These are phyloP conservation scores for Dorcus hopei DNA, from an alignment of 2,888 invertebrate species.

Conservation along the genomic window DNA sequence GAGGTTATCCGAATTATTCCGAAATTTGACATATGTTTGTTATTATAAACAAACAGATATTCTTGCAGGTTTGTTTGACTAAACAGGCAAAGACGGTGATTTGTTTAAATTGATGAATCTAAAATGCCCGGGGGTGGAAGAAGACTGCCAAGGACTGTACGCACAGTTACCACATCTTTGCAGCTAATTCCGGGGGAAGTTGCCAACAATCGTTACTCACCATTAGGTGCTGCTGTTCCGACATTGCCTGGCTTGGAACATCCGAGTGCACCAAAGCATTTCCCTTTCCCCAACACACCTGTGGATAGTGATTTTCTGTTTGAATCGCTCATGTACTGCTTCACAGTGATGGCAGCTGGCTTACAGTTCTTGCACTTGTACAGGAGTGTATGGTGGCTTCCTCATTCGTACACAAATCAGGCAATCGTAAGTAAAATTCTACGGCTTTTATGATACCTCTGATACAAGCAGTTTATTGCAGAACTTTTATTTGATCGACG, in stretches of 20 bases:
- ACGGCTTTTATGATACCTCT: neutral
- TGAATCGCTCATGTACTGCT: constrained; percentile 80
- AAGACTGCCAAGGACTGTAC: constrained; percentile 34
- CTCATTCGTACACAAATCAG: constrained; percentile 84
- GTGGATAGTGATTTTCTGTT: constrained; percentile 79
- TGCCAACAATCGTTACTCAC: constrained; percentile 35
- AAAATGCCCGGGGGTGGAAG: constrained; percentile 32
- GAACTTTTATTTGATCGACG: constrained; percentile 94
- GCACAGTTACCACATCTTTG: constrained; percentile 32
- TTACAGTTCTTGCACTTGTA: constrained; percentile 94
- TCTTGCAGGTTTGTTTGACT: too few species aligned
- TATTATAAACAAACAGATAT: too few species aligned
- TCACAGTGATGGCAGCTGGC: constrained; percentile 73
- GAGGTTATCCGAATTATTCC: too few species aligned
- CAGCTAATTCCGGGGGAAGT: constrained; percentile 36
- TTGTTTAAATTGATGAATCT: neutral
- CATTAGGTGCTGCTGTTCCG: constrained; percentile 35
- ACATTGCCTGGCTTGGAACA: constrained; percentile 43
- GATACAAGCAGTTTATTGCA: constrained; percentile 52
- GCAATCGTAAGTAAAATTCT: constrained; percentile 67
- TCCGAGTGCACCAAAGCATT: constrained; percentile 69
- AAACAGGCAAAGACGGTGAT: too few species aligned
- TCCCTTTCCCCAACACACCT: constrained; percentile 76
- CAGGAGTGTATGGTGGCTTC: constrained; percentile 96
- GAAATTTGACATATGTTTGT: too few species aligned